Evolutionary conservation across 2,888 invertebrate genomes (phyloP).

Genomic region (Drepanosiphum platanoidis): DNA sequence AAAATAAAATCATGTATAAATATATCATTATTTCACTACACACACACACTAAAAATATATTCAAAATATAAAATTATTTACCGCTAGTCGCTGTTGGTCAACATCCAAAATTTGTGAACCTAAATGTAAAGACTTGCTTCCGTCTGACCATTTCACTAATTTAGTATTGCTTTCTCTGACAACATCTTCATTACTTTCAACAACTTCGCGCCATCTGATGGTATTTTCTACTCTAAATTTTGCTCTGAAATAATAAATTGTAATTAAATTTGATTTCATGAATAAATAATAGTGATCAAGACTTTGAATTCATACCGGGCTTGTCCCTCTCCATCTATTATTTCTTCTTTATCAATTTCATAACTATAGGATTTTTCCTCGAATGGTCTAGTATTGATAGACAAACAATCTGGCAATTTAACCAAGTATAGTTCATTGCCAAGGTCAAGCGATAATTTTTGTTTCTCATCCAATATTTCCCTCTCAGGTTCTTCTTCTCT

Average conservation of each 20-base stretch:
- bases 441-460: constrained; percentile 90
- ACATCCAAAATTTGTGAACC: constrained; percentile 98
- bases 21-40: not conserved
- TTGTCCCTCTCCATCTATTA: constrained; percentile 95
- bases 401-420: constrained; percentile 97
- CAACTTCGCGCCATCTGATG: constrained; percentile 90
- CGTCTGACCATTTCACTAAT: constrained; percentile 97
- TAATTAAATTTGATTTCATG: too few relatives aligned
- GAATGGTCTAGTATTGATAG: constrained; percentile 96
- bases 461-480: constrained; percentile 95
- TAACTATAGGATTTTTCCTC: constrained; percentile 95
- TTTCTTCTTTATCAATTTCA: constrained; percentile 98
- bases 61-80: constrained; percentile 66
- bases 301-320: constrained; percentile 72
- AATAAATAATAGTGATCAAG: not conserved
- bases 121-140: constrained; percentile 95
- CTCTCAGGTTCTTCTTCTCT: constrained; percentile 86
- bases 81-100: constrained; percentile 89
- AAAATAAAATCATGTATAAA: not conserved
- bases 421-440: constrained; percentile 95
- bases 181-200: constrained; percentile 83
- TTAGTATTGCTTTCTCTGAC: constrained; percentile 93
- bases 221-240: constrained; percentile 97
- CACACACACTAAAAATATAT: too few relatives aligned
- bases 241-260: constrained; percentile 73